Evolutionary conservation across 1,140 invertebrate genomes (phyloP).

Genomic region (Drosophila bipectinata): DNA sequence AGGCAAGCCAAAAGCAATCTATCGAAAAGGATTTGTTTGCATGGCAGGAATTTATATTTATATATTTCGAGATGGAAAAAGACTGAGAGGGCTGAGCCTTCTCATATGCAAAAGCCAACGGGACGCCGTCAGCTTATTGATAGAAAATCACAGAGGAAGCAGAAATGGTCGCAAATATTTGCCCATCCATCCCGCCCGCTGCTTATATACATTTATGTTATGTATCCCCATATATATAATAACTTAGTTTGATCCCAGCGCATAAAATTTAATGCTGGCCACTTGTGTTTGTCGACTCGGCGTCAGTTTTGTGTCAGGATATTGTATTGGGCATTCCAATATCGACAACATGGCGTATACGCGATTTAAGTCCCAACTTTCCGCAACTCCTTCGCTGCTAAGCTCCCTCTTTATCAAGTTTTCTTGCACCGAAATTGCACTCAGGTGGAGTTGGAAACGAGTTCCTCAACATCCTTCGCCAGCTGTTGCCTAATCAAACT

Average conservation of each 20-base stretch:
- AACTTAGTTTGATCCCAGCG: constrained; percentile 68
- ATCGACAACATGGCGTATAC: constrained; percentile 47
- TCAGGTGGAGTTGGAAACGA: constrained; percentile 46
- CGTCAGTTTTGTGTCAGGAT: constrained; percentile 43
- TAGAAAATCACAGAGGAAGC: constrained; percentile 47
- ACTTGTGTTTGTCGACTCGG: constrained; percentile 60
- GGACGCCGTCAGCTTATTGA: constrained; percentile 63
- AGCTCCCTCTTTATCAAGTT: constrained; percentile 40
- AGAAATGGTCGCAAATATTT: constrained; percentile 55
- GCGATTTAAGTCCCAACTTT: constrained; percentile 19
- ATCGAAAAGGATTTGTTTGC: constrained; percentile 77
- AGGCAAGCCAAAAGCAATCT: constrained; percentile 55
- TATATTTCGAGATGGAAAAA: constrained; percentile 47
- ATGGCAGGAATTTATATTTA: constrained; percentile 68
- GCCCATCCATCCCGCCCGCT: constrained; percentile 10
- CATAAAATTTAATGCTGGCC: constrained; percentile 67
- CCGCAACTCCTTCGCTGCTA: constrained; percentile 6
- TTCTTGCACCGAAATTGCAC: constrained; percentile 37
- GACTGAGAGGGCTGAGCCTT: constrained; percentile 9
- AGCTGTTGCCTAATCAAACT: constrained; percentile 72
- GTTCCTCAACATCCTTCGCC: constrained; percentile 36
- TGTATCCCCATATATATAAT: constrained; percentile 45
- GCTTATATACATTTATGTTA: constrained; percentile 30
- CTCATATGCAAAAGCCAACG: constrained; percentile 69
- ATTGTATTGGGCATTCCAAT: constrained; percentile 29